Evolutionary conservation across 2,888 invertebrate genomes (phyloP).

Genomic region (Epiperipatus broadwayi): DNA sequence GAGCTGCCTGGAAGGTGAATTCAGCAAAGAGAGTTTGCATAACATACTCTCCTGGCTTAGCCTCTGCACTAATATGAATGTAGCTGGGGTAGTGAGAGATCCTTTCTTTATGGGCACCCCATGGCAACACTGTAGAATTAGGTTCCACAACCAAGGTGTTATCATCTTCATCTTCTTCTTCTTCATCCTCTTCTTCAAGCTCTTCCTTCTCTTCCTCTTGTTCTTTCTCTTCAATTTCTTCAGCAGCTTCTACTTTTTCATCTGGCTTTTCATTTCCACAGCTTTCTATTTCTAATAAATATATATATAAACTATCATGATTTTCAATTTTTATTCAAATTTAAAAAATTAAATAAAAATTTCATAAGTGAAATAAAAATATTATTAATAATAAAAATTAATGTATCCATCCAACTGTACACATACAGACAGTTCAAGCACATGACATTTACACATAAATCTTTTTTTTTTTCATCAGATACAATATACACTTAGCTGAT

Average conservation of each 20-base stretch:
- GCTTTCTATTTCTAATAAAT: too few relatives aligned
- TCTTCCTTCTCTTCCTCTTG: constrained; percentile 27
- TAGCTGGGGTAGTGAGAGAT: constrained; percentile 31
- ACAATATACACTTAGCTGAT: too few relatives aligned
- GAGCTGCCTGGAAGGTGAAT: constrained; percentile 79
- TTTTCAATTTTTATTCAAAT: too few relatives aligned
- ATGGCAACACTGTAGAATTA: constrained; percentile 38
- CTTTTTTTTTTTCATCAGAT: too few relatives aligned
- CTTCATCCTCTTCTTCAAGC: constrained; percentile 6
- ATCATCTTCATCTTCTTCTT: constrained; percentile 17
- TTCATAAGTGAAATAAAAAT: too few relatives aligned
- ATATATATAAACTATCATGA: too few relatives aligned
- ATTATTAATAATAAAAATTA: too few relatives aligned
- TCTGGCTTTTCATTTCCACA: too few relatives aligned
- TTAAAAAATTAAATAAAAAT: too few relatives aligned
- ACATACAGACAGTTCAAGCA: too few relatives aligned
- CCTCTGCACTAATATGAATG: constrained; percentile 22
- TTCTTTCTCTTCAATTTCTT: constrained; percentile 23
- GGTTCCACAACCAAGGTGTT: constrained; percentile 18
- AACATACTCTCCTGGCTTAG: constrained; percentile 86
- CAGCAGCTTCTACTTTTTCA: constrained; percentile 34
- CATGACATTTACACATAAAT: too few relatives aligned
- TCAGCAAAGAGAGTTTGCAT: constrained; percentile 87
- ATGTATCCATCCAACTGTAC: too few relatives aligned
- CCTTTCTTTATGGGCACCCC: constrained; percentile 61